Percentiles rank a stretch among this genome's conserved stretches.
phyloP scores from a whole-genome alignment of 2,797 vertebrate species.

The Enteromius thamalakanensis region DNA sequence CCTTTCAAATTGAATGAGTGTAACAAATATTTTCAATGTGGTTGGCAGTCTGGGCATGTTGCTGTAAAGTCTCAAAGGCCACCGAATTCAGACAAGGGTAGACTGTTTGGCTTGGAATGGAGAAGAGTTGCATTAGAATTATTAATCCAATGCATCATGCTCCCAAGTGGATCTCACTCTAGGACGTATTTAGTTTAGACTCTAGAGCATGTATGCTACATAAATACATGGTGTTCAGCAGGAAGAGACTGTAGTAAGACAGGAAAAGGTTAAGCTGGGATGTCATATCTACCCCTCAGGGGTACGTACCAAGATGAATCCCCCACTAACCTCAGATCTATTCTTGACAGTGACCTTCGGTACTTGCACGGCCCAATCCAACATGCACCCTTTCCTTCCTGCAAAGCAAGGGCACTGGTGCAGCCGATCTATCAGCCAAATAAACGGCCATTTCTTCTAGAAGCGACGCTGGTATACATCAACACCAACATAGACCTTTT shows the following conservation, averaged over 20 bases:
- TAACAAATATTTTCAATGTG: neutral
- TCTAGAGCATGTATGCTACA: neutral
- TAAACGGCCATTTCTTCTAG: constrained; percentile 85
- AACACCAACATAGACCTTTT: constrained; percentile 82
- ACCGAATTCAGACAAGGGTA: neutral
- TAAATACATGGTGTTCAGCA: neutral
- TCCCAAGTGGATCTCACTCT: neutral
- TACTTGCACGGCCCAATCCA: neutral
- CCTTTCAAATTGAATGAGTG: neutral
- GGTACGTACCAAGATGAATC: constrained; percentile 9
- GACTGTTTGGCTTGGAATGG: neutral
- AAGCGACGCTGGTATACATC: constrained; percentile 86
- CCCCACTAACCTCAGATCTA: constrained; percentile 15
- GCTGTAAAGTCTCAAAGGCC: neutral
- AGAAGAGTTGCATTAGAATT: constrained; percentile 18
- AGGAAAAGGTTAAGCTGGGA: constrained; percentile 28
- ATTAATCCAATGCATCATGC: constrained; percentile 12
- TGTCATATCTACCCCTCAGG: constrained; percentile 4
- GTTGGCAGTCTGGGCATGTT: neutral
- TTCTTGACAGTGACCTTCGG: constrained; percentile 20
- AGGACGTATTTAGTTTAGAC: neutral
- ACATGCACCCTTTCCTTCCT: constrained; percentile 42
- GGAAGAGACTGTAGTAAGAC: neutral
- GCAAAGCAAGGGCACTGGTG: constrained; percentile 78
- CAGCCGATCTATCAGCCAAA: constrained; percentile 90